Evolutionary conservation across 2,888 invertebrate species (phyloP), one percentile per base, ranked within the genome.

Genomic region (Salticus scenicus): DNA sequence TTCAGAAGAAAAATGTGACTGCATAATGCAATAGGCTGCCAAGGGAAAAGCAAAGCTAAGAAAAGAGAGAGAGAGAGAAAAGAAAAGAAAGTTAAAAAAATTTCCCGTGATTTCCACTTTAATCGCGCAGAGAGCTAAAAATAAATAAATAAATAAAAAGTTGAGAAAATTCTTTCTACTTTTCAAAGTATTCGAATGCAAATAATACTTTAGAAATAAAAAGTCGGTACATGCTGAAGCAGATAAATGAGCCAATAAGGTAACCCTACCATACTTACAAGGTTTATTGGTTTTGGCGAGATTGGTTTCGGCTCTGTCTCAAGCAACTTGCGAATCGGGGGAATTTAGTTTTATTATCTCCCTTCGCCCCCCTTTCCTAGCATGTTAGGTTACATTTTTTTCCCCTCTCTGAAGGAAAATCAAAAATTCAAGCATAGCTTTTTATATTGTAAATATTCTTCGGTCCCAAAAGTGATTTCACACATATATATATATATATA

Each of bases 401-500:
- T 57, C n/a, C n/a, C n/a, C n/a, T n/a, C n/a, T n/a, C n/a, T n/a
- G n/a, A 24, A 57, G 57, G 27, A 67, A 33, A 14, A 47, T 51
- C 47, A 42, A 66, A 76, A 79, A 80, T 51, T 33, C 73, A 51
- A 37, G n/a, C 57, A n/a, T 17, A 27, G 74, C 69, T 74, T 81
- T n/a, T 81, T 81, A 81, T 81, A 74, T 75, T 74, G 69, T 75
- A 81, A 81, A 81, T 81, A 80, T 81, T 81, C 74, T 57, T 17
- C 30, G 27, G 27, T 47, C 42, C 47, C 57, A n/a, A 67, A 74
- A 72, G 57, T 57, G 79, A 41, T 71, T 66, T 63, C 31, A 31
- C 28, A n/a, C n/a, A n/a, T n/a, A n/a, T n/a, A n/a, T n/a, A n/a
- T n/a, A n/a, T n/a, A n/a, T n/a, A n/a, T 28, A 51, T 28, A 31